phyloP scores from a whole-genome alignment of 2,888 invertebrate species.

The Heliconius charithonia region DNA sequence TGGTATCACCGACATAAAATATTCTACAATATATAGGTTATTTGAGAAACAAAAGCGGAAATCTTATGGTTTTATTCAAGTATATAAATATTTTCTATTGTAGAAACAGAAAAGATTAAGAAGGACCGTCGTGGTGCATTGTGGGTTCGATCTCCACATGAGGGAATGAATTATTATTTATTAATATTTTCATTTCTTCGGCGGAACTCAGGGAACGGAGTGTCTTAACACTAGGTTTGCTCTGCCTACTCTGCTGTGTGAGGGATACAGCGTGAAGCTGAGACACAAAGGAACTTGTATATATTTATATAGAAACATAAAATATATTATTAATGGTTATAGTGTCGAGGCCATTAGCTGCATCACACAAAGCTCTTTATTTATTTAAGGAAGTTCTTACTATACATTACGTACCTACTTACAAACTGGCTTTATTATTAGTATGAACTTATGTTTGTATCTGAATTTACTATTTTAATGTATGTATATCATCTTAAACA shows the following conservation, averaged over 20 bases:
- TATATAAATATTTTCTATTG: background rate
- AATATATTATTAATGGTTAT: background rate
- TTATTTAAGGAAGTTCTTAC: background rate
- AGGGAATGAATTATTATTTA: no score
- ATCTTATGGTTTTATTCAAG: background rate
- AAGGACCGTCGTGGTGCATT: no score
- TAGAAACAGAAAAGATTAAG: background rate
- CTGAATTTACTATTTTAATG: background rate
- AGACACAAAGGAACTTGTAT: no score
- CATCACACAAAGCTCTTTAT: background rate
- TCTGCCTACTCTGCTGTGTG: no score
- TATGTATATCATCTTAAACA: background rate
- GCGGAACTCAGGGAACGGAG: no score
- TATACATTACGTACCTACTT: background rate
- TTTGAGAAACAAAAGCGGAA: background rate
- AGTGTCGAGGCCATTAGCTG: background rate
- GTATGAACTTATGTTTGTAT: background rate
- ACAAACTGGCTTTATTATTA: background rate
- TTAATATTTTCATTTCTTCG: no score
- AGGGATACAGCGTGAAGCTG: no score
- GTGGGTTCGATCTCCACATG: no score
- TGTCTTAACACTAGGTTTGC: no score
- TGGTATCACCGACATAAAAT: conserved; percentile 5
- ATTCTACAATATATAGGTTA: conserved; percentile 1
- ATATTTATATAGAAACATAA: background rate